Conservation (phyloP, 2,113 vertebrate genomes). For the Greenwoodochromis staneri region DNA sequence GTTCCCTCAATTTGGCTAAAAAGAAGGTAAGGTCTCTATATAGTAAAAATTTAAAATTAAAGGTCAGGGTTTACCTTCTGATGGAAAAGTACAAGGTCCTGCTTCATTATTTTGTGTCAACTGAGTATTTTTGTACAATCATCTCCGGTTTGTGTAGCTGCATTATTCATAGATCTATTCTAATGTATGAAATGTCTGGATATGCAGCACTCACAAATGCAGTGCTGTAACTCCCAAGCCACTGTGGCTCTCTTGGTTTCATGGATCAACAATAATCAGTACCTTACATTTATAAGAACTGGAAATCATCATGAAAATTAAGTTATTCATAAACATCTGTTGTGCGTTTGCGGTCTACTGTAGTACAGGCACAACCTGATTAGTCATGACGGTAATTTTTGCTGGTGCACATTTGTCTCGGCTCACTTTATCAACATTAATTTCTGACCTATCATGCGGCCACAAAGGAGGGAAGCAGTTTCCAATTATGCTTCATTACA, state of each 20-base stretch:
- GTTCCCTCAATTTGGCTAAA: not conserved
- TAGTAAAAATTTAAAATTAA: slow-evolving; percentile 12
- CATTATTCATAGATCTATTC: slow-evolving; percentile 12
- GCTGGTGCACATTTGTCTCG: not conserved
- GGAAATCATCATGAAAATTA: not conserved
- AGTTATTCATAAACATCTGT: not conserved
- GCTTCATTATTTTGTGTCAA: slow-evolving; percentile 14
- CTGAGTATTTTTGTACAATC: slow-evolving; percentile 9
- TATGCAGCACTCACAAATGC: not conserved
- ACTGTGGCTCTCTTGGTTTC: not conserved
- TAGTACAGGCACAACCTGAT: not conserved
- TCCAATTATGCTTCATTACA: slow-evolving; percentile 57
- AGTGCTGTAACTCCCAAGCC: not conserved
- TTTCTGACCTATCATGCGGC: slow-evolving; percentile 38
- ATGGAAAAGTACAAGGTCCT: slow-evolving; percentile 27
- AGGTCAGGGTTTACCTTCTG: slow-evolving; percentile 31
- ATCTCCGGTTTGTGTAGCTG: not conserved
- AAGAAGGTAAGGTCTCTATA: not conserved
- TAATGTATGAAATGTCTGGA: not conserved
- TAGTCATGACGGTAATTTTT: not conserved
- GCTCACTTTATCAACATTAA: slow-evolving; percentile 28
- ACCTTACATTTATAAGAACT: not conserved
- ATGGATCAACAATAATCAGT: not conserved
- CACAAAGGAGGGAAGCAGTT: slow-evolving; percentile 46
- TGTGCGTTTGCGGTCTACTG: not conserved